These are phyloP conservation scores for Ophthalmolycus amberensis DNA, from an alignment of 2,113 vertebrate genomes.

Conservation along the genomic window DNA sequence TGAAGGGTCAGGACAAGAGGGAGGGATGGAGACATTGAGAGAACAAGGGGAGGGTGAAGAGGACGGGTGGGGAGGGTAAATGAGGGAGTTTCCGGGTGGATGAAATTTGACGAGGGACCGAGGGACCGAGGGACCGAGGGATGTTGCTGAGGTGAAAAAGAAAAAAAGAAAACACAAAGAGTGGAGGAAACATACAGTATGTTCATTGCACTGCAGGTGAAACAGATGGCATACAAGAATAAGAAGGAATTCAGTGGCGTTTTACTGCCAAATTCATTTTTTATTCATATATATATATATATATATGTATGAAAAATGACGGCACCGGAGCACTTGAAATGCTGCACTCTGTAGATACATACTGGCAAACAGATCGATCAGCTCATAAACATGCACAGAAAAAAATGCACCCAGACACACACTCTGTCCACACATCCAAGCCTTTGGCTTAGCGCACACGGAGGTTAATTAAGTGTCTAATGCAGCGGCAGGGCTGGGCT, in stretches of 20 bases:
- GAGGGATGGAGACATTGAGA: slow-evolving; percentile 40
- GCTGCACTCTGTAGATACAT: background rate
- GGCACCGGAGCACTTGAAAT: slow-evolving; percentile 1
- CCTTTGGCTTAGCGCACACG: slow-evolving; percentile 59
- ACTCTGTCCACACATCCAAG: slow-evolving; percentile 22
- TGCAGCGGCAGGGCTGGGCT: slow-evolving; percentile 54
- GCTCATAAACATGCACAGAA: slow-evolving; percentile 47
- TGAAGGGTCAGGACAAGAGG: slow-evolving; percentile 43
- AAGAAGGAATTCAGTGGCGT: slow-evolving; percentile 25
- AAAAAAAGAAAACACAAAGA: slow-evolving; percentile 33
- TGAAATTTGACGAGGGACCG: slow-evolving; percentile 71
- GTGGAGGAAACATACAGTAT: slow-evolving; percentile 7
- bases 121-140: slow-evolving; percentile 73
- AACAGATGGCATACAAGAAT: slow-evolving; percentile 11
- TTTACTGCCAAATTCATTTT: slow-evolving; percentile 46
- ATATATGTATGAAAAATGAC: background rate
- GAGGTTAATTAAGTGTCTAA: slow-evolving; percentile 82
- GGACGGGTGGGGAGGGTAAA: slow-evolving; percentile 41
- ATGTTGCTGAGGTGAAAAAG: slow-evolving; percentile 46
- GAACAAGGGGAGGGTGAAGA: slow-evolving; percentile 29
- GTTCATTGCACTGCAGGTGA: slow-evolving; percentile 25
- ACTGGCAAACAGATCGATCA: slow-evolving; percentile 30
- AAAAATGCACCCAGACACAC: slow-evolving; percentile 41
- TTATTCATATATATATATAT: background rate
- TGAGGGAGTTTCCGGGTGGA: slow-evolving; percentile 53